Evolutionary conservation across 2,888 invertebrate genomes (phyloP).

Genomic region (Aphidius colemani): DNA sequence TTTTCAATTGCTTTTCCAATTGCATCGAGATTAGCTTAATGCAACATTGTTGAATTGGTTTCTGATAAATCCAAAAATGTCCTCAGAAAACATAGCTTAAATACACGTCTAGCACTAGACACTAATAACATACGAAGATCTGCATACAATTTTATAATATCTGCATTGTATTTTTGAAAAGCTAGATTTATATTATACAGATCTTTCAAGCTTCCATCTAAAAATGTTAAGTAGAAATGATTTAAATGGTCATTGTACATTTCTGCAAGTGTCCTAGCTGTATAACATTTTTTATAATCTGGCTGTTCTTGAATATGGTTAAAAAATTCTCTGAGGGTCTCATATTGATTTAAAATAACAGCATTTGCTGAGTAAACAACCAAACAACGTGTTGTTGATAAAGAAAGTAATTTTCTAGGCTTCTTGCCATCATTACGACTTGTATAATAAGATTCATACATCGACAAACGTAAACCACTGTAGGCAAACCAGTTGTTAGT

Average conservation of each 20-base stretch:
- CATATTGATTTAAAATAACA: conserved; percentile 38
- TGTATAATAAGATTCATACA: not conserved
- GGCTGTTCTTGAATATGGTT: conserved; percentile 17
- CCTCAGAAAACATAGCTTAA: conserved; percentile 23
- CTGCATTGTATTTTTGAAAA: conserved; percentile 33
- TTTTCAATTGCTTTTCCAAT: not conserved
- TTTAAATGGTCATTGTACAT: conserved; percentile 32
- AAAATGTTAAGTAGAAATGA: conserved; percentile 36
- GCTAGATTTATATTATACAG: conserved; percentile 30
- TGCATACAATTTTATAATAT: conserved; percentile 31
- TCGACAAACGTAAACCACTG: conserved; percentile 23
- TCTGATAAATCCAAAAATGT: not conserved
- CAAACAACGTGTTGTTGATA: not conserved
- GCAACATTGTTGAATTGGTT: not conserved
- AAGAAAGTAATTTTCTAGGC: not conserved
- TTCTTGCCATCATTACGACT: not conserved
- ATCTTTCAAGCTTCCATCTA: conserved; percentile 35
- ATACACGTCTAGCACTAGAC: conserved; percentile 24
- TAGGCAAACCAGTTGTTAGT: conserved; percentile 41
- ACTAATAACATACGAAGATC: conserved; percentile 29
- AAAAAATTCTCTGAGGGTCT: conserved; percentile 38
- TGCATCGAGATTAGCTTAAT: not conserved
- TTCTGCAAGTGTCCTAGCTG: conserved; percentile 28
- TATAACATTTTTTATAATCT: conserved; percentile 34
- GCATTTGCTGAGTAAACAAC: conserved; percentile 36